A percentile compares a stretch with the other conserved stretches of the same genome.
These are phyloP conservation scores for Platynereis dumerilii DNA, from an alignment of 2,888 invertebrate genomes.

Conservation along the genomic window DNA sequence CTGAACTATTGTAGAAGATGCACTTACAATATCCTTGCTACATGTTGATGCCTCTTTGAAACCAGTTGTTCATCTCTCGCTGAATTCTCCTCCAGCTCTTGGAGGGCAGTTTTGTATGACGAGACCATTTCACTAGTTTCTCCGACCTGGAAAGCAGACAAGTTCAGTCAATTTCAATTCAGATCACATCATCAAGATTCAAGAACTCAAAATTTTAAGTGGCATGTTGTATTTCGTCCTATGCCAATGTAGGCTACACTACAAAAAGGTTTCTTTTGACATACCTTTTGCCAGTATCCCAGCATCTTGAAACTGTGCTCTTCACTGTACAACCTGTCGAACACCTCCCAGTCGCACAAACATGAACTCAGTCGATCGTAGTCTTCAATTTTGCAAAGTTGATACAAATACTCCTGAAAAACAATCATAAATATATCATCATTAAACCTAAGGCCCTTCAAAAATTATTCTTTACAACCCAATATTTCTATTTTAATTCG, in stretches of 20 bases:
- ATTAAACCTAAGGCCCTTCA: background rate
- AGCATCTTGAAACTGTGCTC: conserved; percentile 57
- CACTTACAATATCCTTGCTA: conserved; percentile 58
- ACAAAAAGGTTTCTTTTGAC: too few species aligned
- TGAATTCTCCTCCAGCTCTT: conserved; percentile 52
- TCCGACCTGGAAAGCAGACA: conserved; percentile 45
- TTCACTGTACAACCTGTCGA: conserved; percentile 56
- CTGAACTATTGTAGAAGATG: background rate
- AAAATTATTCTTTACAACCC: background rate
- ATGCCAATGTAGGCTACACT: too few species aligned
- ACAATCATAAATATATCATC: background rate
- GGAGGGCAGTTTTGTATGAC: conserved; percentile 49
- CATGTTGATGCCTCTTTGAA: conserved; percentile 56
- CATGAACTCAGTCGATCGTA: conserved; percentile 49
- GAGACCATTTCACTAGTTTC: conserved; percentile 53
- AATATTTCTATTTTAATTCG: background rate
- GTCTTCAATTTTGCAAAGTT: conserved; percentile 55
- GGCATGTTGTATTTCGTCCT: background rate
- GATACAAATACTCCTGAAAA: conserved; percentile 55
- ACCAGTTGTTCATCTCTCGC: conserved; percentile 53
- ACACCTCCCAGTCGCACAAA: conserved; percentile 57
- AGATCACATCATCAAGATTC: background rate
- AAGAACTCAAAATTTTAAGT: too few species aligned
- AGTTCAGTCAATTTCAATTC: background rate
- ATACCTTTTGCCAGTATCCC: conserved; percentile 58